Evolutionary conservation across 2,113 vertebrate species (phyloP), one percentile per base, ranked within the genome.

Genomic region (Hylia prasina): DNA sequence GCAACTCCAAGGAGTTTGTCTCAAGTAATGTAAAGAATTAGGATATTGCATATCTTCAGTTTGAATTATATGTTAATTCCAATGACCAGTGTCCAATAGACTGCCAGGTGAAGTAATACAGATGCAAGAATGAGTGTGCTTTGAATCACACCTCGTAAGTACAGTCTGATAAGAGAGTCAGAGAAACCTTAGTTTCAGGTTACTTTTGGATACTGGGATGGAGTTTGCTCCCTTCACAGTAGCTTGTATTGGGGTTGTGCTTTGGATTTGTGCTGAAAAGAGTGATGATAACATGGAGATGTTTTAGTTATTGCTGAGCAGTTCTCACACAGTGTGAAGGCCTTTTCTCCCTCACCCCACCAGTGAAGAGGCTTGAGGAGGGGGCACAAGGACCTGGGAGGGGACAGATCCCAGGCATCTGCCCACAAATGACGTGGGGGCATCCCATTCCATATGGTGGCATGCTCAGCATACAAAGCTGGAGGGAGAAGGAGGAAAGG

Each of bases 311-410:
- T 11, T 53, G n/a, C 20, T 68, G 30, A 82, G 53, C n/a, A 68
- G 23, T 39, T 2, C n/a, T 53, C 7, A 21, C 16, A 18, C 20
- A 30, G 28, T 25, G 9, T n/a, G 9, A 20, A 47, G 33, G n/a
- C 21, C 16, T 60, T 53, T 58, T n/a, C 28, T 81, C 30, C 22
- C 42, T 58, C 28, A 45, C 15, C 20, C 37, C 65, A 42, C 15
- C 44, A 37, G 9, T 1, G 0, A 53, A 20, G 28, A 60, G n/a
- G 3, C 19, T 45, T 2, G 11, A 11, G 7, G 5, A 7, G 6
- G 7, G 17, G 17, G 2, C 19, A n/a, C 16, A 45, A 39, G 37
- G 2, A 51, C 8, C 0, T n/a, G 27, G 24, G 20, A 56, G 7
- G 13, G n/a, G 28, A 75, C 45, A 31, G 11, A 47, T 30, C 40